A percentile compares a stretch with the other conserved stretches of the same genome.
phyloP scores from a whole-genome alignment of 1,140 invertebrate species.

The Hyles euphorbiae region DNA sequence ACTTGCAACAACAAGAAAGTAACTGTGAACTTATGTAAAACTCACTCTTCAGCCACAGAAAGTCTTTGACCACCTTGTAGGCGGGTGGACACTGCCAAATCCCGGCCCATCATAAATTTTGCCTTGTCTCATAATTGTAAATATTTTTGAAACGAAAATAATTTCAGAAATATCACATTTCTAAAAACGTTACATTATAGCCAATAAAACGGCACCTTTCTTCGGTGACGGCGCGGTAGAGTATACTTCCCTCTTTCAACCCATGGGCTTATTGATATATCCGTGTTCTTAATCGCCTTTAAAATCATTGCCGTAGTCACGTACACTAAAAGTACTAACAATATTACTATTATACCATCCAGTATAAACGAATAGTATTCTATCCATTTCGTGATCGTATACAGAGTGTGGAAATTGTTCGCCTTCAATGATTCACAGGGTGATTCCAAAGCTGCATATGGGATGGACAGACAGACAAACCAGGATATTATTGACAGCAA shows the following conservation, averaged over 20 bases:
- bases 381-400: conserved; percentile 12
- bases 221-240: neutral
- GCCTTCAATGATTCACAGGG: conserved; percentile 25
- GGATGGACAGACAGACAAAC: conserved; percentile 29
- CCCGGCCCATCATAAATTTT: no score
- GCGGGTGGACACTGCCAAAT: no score
- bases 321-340: conserved; percentile 21
- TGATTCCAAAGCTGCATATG: conserved; percentile 20
- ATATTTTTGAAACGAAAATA: no score
- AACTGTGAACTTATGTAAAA: no score
- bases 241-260: conserved; percentile 17
- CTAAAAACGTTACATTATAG: neutral
- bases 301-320: conserved; percentile 15
- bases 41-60: no score
- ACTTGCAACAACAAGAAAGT: no score
- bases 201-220: neutral
- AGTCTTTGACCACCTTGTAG: no score
- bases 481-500: conserved; percentile 28
- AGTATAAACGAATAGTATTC: conserved; percentile 27
- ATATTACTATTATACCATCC: conserved; percentile 26
- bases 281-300: conserved; percentile 26
- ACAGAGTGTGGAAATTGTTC: conserved; percentile 15
- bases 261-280: conserved; percentile 26
- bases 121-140: no score
- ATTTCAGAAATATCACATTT: no score